A percentile compares a stretch with the other conserved stretches of the same genome.
Conservation (phyloP, 2,113 vertebrate genomes). For the Hippoglossus stenolepis region DNA sequence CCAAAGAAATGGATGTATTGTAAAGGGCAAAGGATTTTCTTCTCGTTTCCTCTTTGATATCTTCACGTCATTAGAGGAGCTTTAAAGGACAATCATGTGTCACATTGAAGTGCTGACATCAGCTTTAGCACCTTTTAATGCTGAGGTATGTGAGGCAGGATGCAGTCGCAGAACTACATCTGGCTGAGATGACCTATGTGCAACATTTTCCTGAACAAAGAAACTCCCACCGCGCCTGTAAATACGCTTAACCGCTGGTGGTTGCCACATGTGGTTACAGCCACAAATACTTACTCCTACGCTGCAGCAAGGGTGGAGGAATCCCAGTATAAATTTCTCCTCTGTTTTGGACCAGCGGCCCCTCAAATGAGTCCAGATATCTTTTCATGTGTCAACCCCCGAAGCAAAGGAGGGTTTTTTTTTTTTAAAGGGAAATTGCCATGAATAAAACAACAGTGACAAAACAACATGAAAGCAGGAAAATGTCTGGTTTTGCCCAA, state of each 20-base stretch:
- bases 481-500: not conserved
- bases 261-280: constrained; percentile 24
- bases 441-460: constrained; percentile 30
- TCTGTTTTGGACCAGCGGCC: not conserved
- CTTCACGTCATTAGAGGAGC: not conserved
- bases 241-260: constrained; percentile 22
- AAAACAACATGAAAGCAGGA: constrained; percentile 11
- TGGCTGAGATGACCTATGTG: constrained; percentile 28
- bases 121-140: not conserved
- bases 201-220: constrained; percentile 12
- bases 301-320: not conserved
- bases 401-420: not conserved
- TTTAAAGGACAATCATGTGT: not conserved
- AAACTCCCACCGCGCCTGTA: constrained; percentile 19
- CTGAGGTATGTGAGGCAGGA: constrained; percentile 17
- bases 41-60: not conserved
- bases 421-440: constrained; percentile 6
- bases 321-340: constrained; percentile 7
- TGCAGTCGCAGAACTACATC: constrained; percentile 23
- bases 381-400: not conserved
- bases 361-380: constrained; percentile 12
- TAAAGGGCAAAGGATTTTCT: not conserved
- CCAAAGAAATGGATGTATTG: not conserved
- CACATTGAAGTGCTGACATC: too few species aligned
- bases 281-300: constrained; percentile 19